Base-by-base conservation (phyloP, 2,888 invertebrate genomes). In the Hartigia nigra region DNA sequence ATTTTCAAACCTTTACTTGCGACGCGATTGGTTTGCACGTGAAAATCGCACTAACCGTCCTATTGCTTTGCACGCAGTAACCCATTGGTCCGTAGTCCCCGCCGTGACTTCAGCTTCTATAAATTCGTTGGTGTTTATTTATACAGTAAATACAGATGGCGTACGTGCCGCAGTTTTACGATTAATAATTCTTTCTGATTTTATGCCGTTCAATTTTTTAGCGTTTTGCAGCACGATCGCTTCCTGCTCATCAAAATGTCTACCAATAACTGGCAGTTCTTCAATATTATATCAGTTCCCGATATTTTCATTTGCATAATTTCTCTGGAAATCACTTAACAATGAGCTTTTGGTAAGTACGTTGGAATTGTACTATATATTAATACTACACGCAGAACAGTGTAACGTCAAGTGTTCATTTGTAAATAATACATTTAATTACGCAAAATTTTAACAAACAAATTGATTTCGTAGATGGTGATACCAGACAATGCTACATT, bases 121-220 rank as follows among this genome's bases (percentile, higher is more conserved):
- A 85, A 86, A 86, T 86, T 86, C 81, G 80, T 70, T 75, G 39
- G 70, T 85, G 86, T 86, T 86, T 86, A 86, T 86, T 86, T 86
- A 81, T 76, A 77, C 76, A 75, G 77, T 69, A 78, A 79, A 79
- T 70, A 76, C 78, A 79, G 78, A 79, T 79, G 78, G 76, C 75
- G 55, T 35, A 72, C 72, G 31, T 79, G 76, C 78, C 74, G 72
- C 14, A 76, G 76, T 70, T 76, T 76, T 76, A 76, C 78, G 78
- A 79, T 76, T 79, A 76, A 76, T 79, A 79, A 74, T 76, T 76
- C 75, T 74, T 77, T 35, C 9, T 14, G 55, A 55, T 23, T 55
- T 55, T 9, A 55, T 55, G 55, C 23, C 23, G 55, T 55, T 55
- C 9, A 55, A 55, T 55, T 55, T 23, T 55, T 55, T 23, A 55